Percentiles rank a stretch among this genome's conserved stretches.
These are phyloP conservation scores for Catharus minimus DNA, from an alignment of 2,113 vertebrate genomes.

Conservation along the genomic window DNA sequence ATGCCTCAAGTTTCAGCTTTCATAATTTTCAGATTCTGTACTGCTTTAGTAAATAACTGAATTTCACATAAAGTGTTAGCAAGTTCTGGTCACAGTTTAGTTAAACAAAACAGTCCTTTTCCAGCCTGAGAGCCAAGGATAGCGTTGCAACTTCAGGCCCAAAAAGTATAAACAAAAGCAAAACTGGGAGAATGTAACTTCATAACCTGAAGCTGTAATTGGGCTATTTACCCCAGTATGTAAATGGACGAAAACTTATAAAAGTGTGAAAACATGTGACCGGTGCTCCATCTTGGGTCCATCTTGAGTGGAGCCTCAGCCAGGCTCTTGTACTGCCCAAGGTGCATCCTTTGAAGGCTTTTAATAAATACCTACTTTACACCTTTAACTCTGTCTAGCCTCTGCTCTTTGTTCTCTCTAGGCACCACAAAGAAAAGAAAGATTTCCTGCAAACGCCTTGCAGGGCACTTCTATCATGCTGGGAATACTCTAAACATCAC, in stretches of 20 bases:
- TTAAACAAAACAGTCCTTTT: background rate
- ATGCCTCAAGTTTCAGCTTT: background rate
- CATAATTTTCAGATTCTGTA: background rate
- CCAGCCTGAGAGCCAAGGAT: background rate
- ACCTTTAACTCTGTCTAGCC: background rate
- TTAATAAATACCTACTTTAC: background rate
- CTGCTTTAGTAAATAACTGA: background rate
- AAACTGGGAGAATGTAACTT: background rate
- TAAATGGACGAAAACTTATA: background rate
- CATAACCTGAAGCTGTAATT: background rate
- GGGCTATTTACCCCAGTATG: background rate
- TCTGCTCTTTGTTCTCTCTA: background rate
- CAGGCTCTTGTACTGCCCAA: background rate
- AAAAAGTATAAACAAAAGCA: background rate
- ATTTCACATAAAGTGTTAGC: background rate
- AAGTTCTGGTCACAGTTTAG: background rate
- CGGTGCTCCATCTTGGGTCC: background rate
- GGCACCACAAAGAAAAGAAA: background rate
- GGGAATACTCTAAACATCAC: background rate
- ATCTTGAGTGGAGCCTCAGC: accelerated
- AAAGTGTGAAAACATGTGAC: background rate
- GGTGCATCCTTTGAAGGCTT: background rate
- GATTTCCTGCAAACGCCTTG: background rate
- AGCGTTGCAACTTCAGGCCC: accelerated
- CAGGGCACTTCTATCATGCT: background rate